Evolutionary conservation across 2,797 vertebrate genomes (phyloP), one percentile per base, ranked within the genome.

Genomic region (Pipistrellus pygmaeus): DNA sequence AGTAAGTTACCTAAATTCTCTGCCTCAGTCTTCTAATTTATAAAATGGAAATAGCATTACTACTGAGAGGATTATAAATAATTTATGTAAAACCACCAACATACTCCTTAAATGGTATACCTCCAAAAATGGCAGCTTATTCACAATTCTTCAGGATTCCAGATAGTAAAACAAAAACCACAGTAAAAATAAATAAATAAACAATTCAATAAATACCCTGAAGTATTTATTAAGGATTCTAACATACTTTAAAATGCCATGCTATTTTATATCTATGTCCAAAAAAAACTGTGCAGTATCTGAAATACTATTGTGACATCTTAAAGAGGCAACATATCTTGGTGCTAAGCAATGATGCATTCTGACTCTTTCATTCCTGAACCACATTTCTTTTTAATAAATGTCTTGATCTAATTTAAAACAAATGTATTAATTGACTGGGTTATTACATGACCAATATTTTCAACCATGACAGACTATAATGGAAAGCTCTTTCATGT

Each of bases 371-470:
- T 76, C 21, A 71, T 83, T 88, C 71, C 60, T 73, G 25, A 35
- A 6, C 25, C 15, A 75, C 2, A 62, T 73, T 93, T 71, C 77
- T 93, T 91, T 86, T 93, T 85, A 91, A 77, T 91, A 68, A 84
- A 88, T 92, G 21, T 89, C 68, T 88, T 80, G n/a, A 93, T 93
- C 51, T 91, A 91, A 94, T 85, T 91, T 76, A 95, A 64, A 44
- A 91, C 57, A 88, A 95, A 81, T 75, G 84, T 44, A 25, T 88
- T 85, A 95, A 85, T 88, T 82, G 73, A 51, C 82, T 83, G 15
- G 35, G 41, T 85, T 97, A 93, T 82, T 89, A 60, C 10, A 93
- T 62, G 62, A 69, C 60, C 88, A 38, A 75, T 92, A 81, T 76
- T 96, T 91, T 91, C 53, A 90, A 55, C 64, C 68, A 73, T 35